Evolutionary conservation across 2,797 vertebrate species (phyloP), one percentile per base, ranked within the genome.

Genomic region (Dallia pectoralis): DNA sequence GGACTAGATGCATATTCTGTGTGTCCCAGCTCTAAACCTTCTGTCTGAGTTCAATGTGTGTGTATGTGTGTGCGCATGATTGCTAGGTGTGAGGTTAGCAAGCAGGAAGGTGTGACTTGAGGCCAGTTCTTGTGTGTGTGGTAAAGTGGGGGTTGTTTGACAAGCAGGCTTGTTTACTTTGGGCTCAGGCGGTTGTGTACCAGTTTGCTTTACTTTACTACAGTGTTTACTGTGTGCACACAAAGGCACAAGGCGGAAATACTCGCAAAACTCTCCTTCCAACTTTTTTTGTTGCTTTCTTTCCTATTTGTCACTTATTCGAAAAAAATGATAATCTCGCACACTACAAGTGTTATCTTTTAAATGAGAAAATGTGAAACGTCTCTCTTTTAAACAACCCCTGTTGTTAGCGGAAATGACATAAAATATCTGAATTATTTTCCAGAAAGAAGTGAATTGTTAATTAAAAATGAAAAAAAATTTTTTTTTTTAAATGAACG

Each of bases 241-340:
- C 53, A 63, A 29, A 74, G n/a, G 29, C 68, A 70, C 63, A 63
- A 48, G 40, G 56, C 47, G 15, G 33, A 27, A 51, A n/a, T 15
- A 44, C 59, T 40, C 73, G 51, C 47, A 59, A 78, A 81, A 79
- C 73, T 30, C 30, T 48, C 8, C 19, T 40, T 40, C n/a, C n/a
- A n/a, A 14, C 48, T 25, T 65, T 69, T 18, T 29, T 15, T 15
- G 15, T 2, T 16, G 6, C 27, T 63, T 16, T 15, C 27, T 64
- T 18, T 79, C 62, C n/a, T 74, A 51, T 40, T 9, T 40, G 36
- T n/a, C n/a, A n/a, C n/a, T n/a, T n/a, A n/a, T n/a, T n/a, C n/a
- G n/a, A n/a, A 40, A 4, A 40, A 40, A 40, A 36, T 36, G n/a
- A n/a, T n/a, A n/a, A 36, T 36, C 33, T 36, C 33, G 6, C 33